Evolutionary conservation across 2,888 invertebrate species (phyloP).

Genomic region (Mylabris sibirica): DNA sequence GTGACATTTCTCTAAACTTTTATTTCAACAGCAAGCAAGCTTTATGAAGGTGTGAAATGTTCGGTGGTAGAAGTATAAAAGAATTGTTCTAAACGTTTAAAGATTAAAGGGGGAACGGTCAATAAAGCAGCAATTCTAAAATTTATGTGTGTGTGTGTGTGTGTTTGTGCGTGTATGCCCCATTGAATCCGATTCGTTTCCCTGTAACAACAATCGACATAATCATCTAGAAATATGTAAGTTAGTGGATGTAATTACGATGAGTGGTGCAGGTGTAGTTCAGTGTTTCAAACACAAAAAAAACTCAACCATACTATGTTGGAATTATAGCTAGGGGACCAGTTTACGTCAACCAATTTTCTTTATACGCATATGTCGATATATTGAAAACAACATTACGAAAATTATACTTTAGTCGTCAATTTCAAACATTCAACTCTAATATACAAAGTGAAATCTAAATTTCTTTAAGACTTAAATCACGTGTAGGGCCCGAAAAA

Average conservation of each 20-base stretch:
- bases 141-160: too few species aligned
- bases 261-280: conserved; percentile 53
- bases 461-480: too few species aligned
- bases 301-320: conserved; percentile 35
- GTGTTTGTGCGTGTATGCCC: too few species aligned
- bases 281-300: conserved; percentile 38
- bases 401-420: conserved; percentile 14
- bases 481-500: too few species aligned
- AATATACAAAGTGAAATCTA: too few species aligned
- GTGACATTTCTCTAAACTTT: conserved; percentile 56
- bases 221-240: conserved; percentile 32
- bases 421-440: background rate
- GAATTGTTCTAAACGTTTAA: background rate
- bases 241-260: conserved; percentile 52
- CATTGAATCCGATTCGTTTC: too few species aligned
- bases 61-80: background rate
- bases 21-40: conserved; percentile 39
- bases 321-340: conserved; percentile 51
- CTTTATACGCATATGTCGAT: conserved; percentile 36
- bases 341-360: conserved; percentile 53
- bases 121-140: background rate
- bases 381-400: conserved; percentile 30
- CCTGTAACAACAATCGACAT: background rate
- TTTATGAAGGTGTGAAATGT: conserved; percentile 30
- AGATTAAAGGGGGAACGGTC: background rate